Base-by-base conservation (phyloP, 1,140 invertebrate genomes). In the Ceratitis capitata region DNA sequence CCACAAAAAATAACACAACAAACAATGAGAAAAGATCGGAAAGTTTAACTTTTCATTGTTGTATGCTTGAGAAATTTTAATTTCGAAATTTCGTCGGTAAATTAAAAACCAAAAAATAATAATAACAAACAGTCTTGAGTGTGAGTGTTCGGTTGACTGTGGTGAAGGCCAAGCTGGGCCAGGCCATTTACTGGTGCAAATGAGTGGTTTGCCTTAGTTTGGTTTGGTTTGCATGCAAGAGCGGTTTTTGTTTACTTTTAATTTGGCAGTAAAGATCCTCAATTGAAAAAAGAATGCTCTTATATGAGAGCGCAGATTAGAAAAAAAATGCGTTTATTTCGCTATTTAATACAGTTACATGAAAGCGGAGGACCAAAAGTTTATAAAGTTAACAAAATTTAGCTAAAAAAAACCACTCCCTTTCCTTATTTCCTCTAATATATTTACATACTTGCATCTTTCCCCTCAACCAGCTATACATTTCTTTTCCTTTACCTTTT, bases 61-160 rank as follows among this genome's bases (percentile, higher is more conserved):
- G 87, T 87, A 88, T 88, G 89, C 88, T 90, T 87, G 87, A 89
- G 87, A 89, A 90, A 90, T 90, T 90, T 90, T 90, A 90, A 90
- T 90, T 89, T 89, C 84, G 86, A 86, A 89, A 51, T 88, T 87
- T 88, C 88, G 88, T 89, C n/a, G 89, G 69, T 53, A 84, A 74
- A n/a, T 58, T 45, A 82, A 61, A 86, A 61, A 64, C 58, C 56
- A 64, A 49, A 83, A 83, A 83, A 83, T 51, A 85, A 85, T 42
- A 78, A 47, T 78, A 78, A 45, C 69, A 78, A 78, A 78, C n/a
- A 45, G 69, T 47, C 19, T 35, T 3, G 39, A 45, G 23, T 3
- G 19, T 5, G 58, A 7, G n/a, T n/a, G 32, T 23, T 23, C 39
- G 39, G 39, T 78, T 78, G 69, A n/a, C 19, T 1, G 19, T 10